These are phyloP conservation scores for Mesocricetus auratus DNA, from an alignment of 2,113 vertebrate species.

Conservation along the genomic window DNA sequence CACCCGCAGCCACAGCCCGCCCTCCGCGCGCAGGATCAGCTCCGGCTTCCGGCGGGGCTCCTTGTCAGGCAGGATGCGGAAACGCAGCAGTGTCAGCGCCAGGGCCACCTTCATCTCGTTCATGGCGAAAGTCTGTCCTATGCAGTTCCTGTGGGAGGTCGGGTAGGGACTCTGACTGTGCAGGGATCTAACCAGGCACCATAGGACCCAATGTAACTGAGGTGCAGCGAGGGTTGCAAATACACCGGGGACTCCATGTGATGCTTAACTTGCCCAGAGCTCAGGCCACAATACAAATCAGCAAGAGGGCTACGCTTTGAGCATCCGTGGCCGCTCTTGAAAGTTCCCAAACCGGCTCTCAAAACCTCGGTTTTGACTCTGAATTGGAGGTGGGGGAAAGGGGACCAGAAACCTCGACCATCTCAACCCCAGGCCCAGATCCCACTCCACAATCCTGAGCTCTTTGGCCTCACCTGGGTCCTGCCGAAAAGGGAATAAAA, in stretches of 20 bases:
- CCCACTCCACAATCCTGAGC: accelerated
- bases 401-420: constrained; percentile 33
- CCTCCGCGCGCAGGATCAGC: constrained; percentile 89
- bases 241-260: accelerated
- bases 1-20: constrained; percentile 89
- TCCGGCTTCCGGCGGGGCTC: constrained; percentile 62
- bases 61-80: constrained; percentile 85
- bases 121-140: constrained; percentile 44
- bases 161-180: too few species aligned
- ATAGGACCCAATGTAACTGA: constrained; percentile 76
- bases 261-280: background rate
- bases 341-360: background rate
- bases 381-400: too few species aligned
- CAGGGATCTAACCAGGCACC: background rate
- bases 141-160: constrained; percentile 16
- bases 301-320: accelerated
- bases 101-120: constrained; percentile 36
- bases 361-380: background rate
- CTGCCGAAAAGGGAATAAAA: constrained; percentile 91
- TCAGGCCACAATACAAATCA: constrained; percentile 82
- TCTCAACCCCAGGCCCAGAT: background rate
- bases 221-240: background rate
- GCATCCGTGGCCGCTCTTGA: too few species aligned
- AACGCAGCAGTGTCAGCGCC: constrained; percentile 83
- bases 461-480: constrained; percentile 90